Base-by-base conservation (phyloP, 2,113 vertebrate species). In the Paracanthobrama guichenoti region DNA sequence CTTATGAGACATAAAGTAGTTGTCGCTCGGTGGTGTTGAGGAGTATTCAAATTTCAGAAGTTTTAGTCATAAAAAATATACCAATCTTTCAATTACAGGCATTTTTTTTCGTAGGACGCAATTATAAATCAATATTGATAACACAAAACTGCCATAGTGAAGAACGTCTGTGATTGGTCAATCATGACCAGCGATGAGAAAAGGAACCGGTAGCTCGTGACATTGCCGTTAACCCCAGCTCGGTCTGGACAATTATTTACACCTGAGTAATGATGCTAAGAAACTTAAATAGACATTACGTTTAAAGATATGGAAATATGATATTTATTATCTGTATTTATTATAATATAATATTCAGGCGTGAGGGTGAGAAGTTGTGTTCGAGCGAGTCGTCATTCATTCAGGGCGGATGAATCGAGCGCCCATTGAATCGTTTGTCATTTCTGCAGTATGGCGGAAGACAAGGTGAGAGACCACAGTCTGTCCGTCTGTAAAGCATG, bases 401-500 rank as follows among this genome's bases (percentile, higher is more conserved):
- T 57, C 76, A 87, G 86, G 22, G 77, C 22, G 28, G 35, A 78
- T 28, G 26, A 88, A 73, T 83, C n/a, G 81, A 80, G 18, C 71
- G n/a, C 69, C 57, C 83, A 84, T 79, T n/a, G 74, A 44, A 20
- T 69, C 76, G 74, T 3, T 16, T 11, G 80, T 7, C 11, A n/a
- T 48, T 78, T 35, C 55, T 64, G 69, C 88, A 83, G 84, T 28
- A 93, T 94, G 94, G 88, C 89, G 24, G 80, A 92, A 53, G 93
- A 91, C 91, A 94, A 94, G 94, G 94, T 94, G 86, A 90, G 86
- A 80, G 2, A 12, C 11, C 2, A 3, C 10, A 1, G 26, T 6
- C 46, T 62, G 35, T 46, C 16, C 4, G 31, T 59, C 12, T 24
- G 2, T 12, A 76, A 48, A 48, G 0, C 13, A 26, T 26, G 5